Evolutionary conservation across 2,797 vertebrate species (phyloP).

Genomic region (Anableps anableps): DNA sequence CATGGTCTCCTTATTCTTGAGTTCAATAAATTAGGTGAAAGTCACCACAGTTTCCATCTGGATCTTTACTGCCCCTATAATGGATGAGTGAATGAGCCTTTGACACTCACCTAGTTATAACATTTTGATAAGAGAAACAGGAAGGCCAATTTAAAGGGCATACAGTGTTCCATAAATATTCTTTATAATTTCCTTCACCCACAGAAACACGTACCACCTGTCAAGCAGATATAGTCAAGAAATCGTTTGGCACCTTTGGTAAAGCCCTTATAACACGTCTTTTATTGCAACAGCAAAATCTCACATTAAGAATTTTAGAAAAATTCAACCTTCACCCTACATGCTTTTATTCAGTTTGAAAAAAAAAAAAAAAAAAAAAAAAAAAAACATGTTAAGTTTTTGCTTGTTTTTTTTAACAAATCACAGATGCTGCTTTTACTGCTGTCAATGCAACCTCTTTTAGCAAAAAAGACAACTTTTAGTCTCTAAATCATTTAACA

Average conservation of each 20-base stretch:
- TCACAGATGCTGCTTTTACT: background rate
- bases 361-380: too few relatives aligned
- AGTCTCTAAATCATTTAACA: background rate
- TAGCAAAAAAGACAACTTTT: background rate
- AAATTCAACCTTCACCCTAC: too few relatives aligned
- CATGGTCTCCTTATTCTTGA: conserved; percentile 4
- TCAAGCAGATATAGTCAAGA: background rate
- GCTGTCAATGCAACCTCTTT: background rate
- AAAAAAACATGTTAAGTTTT: too few relatives aligned
- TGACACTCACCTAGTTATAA: conserved; percentile 32
- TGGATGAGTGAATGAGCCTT: conserved; percentile 47
- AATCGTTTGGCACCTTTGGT: background rate
- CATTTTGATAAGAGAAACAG: conserved; percentile 41
- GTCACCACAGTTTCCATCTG: conserved; percentile 25
- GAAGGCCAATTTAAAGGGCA: conserved; percentile 25
- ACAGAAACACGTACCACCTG: background rate
- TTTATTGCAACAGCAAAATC: too few relatives aligned
- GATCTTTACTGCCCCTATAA: conserved; percentile 50
- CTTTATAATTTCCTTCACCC: background rate
- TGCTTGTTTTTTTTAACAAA: too few relatives aligned
- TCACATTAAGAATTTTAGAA: too few relatives aligned
- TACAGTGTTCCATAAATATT: conserved; percentile 16
- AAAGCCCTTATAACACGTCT: background rate
- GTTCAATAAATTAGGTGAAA: conserved; percentile 45
- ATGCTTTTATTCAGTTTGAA: too few relatives aligned